Evolutionary conservation across 2,113 vertebrate species (phyloP), one percentile per base, ranked within the genome.

Genomic region (Lipophrys pholis): DNA sequence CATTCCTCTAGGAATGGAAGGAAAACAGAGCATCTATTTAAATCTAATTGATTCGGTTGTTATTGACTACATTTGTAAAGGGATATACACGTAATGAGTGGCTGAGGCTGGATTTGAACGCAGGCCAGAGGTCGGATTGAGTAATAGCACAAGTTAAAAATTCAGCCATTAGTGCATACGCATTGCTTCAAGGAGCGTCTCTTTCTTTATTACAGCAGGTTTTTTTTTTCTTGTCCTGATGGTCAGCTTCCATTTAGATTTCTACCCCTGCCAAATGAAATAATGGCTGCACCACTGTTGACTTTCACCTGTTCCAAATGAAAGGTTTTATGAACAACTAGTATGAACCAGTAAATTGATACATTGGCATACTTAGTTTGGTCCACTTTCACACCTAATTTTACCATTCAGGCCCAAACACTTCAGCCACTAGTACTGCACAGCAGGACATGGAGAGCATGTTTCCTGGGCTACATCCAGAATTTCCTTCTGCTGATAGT

Each of bases 141-240:
- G 51, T 79, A 73, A 83, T 73, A 55, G 72, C 52, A 10, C 70
- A 11, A 69, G 80, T 72, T 72, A 7, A 15, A 69, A 77, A 70
- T 69, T 69, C 15, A 58, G 43, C 69, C 78, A 69, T 83, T 78
- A 82, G 40, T 52, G 69, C 45, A 66, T 63, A 21, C 48, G 30
- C 68, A 84, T 70, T 67, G 40, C 51, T 49, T 65, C 63, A 54
- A 64, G 62, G 66, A 30, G 61, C 67, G 64, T 80, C 58, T 86
- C 74, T 21, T 68, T 81, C 64, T 80, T 85, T 69, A 88, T 82
- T 83, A 80, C 63, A 6, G 73, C 39, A 11, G n/a, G n/a, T n/a
- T 51, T 72, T 77, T 72, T 48, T 8, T 48, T 51, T 30, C 21
- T 69, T 40, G 45, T 73, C 53, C 59, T 62, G 69, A 81, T 70